Evolutionary conservation across 2,113 vertebrate genomes (phyloP).

Genomic region (Athene noctua): DNA sequence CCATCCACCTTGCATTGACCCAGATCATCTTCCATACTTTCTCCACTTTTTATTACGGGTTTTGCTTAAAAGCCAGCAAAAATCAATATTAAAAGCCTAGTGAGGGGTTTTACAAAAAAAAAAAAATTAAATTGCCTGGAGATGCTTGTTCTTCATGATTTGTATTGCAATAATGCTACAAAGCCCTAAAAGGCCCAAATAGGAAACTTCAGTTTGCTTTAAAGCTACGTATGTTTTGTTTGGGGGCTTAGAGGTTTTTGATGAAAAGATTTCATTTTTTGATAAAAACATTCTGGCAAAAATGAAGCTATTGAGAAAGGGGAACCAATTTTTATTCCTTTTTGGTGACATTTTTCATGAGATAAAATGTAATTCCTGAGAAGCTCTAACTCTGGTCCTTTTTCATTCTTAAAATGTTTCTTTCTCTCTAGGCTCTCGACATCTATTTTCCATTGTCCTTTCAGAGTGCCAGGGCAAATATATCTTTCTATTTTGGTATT

Average conservation of each 20-base stretch:
- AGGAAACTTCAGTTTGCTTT: background rate
- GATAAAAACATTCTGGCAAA: slow-evolving; percentile 12
- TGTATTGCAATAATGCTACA: background rate
- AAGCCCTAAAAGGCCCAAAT: background rate
- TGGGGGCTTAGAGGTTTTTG: background rate
- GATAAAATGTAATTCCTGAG: slow-evolving; percentile 50
- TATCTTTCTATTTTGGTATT: slow-evolving; percentile 63
- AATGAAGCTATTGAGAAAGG: slow-evolving; percentile 31
- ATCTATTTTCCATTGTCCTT: slow-evolving; percentile 60
- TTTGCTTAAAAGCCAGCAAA: background rate
- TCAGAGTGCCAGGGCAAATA: slow-evolving; percentile 54
- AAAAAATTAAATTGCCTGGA: background rate
- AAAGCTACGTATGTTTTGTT: background rate
- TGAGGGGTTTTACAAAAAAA: background rate
- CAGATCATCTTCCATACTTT: background rate
- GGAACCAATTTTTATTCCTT: slow-evolving; percentile 31
- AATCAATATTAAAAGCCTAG: slow-evolving; percentile 4
- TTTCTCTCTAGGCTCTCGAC: slow-evolving; percentile 29
- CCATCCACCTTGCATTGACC: background rate
- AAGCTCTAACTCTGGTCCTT: background rate
- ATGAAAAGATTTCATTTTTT: slow-evolving; percentile 40
- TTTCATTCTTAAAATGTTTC: slow-evolving; percentile 50
- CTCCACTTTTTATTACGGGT: background rate
- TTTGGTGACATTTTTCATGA: slow-evolving; percentile 46
- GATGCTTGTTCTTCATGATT: background rate